These are phyloP conservation scores for Drosophila suzukii DNA, from an alignment of 1,140 invertebrate genomes.

Conservation along the genomic window DNA sequence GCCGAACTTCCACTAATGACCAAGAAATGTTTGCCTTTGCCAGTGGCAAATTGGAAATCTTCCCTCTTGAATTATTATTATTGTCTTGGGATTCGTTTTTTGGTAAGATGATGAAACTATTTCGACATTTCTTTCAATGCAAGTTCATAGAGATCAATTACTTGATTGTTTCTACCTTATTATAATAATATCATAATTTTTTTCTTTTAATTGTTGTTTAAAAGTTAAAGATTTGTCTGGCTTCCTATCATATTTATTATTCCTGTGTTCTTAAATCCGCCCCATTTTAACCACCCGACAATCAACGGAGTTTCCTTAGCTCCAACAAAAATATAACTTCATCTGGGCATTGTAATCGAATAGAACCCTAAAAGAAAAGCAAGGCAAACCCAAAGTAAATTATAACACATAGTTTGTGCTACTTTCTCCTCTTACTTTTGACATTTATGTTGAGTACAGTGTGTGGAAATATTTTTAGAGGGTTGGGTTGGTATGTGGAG, in stretches of 20 bases:
- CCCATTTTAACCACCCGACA: neutral
- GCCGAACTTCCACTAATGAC: conserved; percentile 7
- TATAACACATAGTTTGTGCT: conserved; percentile 20
- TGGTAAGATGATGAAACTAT: neutral
- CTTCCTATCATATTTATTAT: neutral
- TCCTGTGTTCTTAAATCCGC: neutral
- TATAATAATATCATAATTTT: no score
- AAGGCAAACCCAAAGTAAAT: conserved; percentile 16
- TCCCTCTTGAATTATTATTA: conserved; percentile 5
- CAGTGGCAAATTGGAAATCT: conserved; percentile 5
- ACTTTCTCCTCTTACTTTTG: conserved; percentile 14
- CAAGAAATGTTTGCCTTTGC: conserved; percentile 14
- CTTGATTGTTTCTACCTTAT: no score
- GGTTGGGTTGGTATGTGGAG: conserved; percentile 1
- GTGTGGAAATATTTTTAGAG: neutral
- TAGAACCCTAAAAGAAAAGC: neutral
- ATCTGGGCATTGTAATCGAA: conserved; percentile 3
- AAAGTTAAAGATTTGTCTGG: no score
- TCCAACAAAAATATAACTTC: neutral
- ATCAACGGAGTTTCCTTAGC: neutral
- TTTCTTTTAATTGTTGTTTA: no score
- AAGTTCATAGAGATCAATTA: no score
- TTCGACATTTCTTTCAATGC: neutral
- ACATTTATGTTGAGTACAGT: conserved; percentile 43
- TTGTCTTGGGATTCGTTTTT: neutral